Evolutionary conservation across 2,797 vertebrate species (phyloP).

Genomic region (Platalea minor): DNA sequence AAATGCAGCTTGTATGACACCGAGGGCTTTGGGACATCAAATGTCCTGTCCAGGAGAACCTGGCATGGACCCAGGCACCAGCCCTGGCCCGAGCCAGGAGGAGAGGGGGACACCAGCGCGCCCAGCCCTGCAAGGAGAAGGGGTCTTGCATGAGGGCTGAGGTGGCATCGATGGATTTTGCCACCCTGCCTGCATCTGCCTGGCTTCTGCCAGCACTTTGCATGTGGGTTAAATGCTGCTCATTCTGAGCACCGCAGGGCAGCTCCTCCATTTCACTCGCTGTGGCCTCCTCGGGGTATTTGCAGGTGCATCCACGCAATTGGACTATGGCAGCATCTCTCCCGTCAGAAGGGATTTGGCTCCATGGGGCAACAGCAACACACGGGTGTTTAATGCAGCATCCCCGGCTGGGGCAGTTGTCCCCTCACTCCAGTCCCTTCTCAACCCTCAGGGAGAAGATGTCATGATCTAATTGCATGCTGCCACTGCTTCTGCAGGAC

Average conservation of each 20-base stretch:
- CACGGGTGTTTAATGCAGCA: neutral
- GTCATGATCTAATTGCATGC: no score
- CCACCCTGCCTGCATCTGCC: neutral
- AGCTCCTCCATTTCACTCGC: accelerated
- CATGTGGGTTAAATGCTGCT: accelerated
- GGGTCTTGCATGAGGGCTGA: neutral
- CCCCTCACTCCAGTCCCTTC: neutral
- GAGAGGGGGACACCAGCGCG: neutral
- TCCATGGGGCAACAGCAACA: neutral
- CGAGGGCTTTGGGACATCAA: neutral
- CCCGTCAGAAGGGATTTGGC: neutral
- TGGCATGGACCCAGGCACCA: neutral
- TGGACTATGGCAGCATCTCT: neutral
- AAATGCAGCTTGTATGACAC: neutral
- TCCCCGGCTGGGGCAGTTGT: neutral
- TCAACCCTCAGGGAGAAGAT: neutral
- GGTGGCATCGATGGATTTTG: neutral
- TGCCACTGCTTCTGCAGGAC: neutral
- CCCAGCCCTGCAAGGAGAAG: neutral
- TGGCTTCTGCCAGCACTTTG: neutral
- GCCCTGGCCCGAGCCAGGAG: neutral
- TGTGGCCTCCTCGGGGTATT: accelerated
- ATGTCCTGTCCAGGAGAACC: no score
- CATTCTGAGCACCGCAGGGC: neutral
- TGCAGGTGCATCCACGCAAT: neutral